A percentile compares a stretch with the other conserved stretches of the same genome.
Conservation (phyloP, 1,140 invertebrate genomes). For the Andrena cerasifolii region DNA sequence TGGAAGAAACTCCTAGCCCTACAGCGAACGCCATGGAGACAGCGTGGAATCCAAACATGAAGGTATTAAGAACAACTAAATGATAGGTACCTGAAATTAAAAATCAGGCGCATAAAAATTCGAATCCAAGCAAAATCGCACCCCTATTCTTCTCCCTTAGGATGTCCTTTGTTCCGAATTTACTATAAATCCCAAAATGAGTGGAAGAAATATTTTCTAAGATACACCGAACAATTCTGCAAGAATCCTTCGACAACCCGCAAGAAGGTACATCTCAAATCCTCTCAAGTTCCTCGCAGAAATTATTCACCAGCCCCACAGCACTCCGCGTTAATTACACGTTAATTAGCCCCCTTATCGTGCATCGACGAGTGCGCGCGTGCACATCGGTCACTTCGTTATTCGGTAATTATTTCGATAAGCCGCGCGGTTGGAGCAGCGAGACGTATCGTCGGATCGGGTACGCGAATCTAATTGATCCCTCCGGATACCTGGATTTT, state of each 20-base stretch:
- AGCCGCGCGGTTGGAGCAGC: neutral
- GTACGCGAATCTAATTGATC: constrained; percentile 41
- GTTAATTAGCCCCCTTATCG: constrained; percentile 50
- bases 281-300: neutral
- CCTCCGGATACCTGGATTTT: constrained; percentile 3
- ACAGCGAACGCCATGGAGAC: neutral
- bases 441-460: neutral
- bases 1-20: too few relatives aligned
- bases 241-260: neutral
- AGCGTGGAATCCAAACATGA: too few relatives aligned
- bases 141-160: too few relatives aligned
- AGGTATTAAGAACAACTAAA: too few relatives aligned
- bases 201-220: too few relatives aligned
- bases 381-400: constrained; percentile 29
- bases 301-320: constrained; percentile 28
- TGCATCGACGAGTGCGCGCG: constrained; percentile 25
- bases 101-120: too few relatives aligned
- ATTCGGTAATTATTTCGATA: constrained; percentile 49
- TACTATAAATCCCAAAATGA: too few relatives aligned
- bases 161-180: too few relatives aligned
- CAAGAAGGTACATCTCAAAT: constrained; percentile 4
- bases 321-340: constrained; percentile 44
- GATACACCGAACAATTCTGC: neutral
- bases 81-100: too few relatives aligned
- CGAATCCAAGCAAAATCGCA: too few relatives aligned